These are phyloP conservation scores for Cataglyphis livida DNA, from an alignment of 2,888 invertebrate genomes.

Conservation along the genomic window DNA sequence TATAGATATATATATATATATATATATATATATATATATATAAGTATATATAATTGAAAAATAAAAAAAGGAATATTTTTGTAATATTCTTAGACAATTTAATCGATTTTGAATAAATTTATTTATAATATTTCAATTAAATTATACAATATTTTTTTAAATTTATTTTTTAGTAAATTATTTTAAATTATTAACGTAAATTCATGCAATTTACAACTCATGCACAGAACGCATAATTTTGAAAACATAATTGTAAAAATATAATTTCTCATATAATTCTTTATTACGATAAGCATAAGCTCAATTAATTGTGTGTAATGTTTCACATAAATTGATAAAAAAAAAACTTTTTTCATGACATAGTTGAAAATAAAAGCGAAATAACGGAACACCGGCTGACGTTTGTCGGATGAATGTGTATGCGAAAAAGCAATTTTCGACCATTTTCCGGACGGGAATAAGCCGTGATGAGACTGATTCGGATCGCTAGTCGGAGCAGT, in stretches of 20 bases:
- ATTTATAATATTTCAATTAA: background rate
- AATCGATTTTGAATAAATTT: slow-evolving; percentile 18
- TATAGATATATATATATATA: background rate
- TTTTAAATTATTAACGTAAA: background rate
- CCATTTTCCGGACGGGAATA: slow-evolving; percentile 62
- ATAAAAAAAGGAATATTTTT: background rate
- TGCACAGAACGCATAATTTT: background rate
- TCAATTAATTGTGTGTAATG: background rate
- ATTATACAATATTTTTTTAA: background rate
- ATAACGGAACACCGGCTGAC: slow-evolving; percentile 16
- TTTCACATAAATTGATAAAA: background rate
- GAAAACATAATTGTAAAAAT: background rate
- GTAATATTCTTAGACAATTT: background rate
- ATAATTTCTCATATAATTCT: background rate
- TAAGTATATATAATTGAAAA: background rate
- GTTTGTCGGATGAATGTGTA: slow-evolving; percentile 28
- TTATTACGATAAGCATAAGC: background rate
- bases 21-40: background rate
- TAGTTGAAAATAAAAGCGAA: background rate
- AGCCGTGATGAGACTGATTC: slow-evolving; percentile 66
- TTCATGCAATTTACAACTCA: background rate
- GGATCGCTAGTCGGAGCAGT: slow-evolving; percentile 62
- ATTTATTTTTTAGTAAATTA: slow-evolving; percentile 2
- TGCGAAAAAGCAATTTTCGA: slow-evolving; percentile 64
- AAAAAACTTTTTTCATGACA: background rate